phyloP scores from a whole-genome alignment of 2,888 invertebrate species.

The Malachius bipustulatus region DNA sequence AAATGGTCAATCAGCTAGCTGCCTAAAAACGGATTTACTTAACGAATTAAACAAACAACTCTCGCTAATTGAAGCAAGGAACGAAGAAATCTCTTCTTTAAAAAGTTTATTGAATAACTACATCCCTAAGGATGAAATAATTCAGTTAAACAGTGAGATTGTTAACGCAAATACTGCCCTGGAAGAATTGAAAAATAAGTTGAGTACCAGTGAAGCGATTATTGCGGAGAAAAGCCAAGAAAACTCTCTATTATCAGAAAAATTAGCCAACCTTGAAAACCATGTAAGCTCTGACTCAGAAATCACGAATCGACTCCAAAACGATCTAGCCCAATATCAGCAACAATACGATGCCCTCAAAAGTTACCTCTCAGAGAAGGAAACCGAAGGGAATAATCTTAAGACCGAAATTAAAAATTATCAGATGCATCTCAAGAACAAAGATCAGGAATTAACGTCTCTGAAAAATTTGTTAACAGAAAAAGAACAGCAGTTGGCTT shows the following conservation, averaged over 20 bases:
- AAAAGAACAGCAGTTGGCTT: conserved; percentile 22
- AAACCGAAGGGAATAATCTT: conserved; percentile 21
- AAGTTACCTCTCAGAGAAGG: conserved; percentile 21
- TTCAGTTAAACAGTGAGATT: conserved; percentile 7
- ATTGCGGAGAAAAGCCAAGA: too few relatives aligned
- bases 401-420: conserved; percentile 17
- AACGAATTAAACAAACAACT: conserved; percentile 23
- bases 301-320: conserved; percentile 19
- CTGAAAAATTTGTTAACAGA: conserved; percentile 20
- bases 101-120: conserved; percentile 6
- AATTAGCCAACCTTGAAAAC: conserved; percentile 2
- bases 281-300: too few relatives aligned
- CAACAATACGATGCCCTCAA: conserved; percentile 18
- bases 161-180: not conserved
- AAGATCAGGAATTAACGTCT: too few relatives aligned
- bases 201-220: too few relatives aligned
- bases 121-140: conserved; percentile 7
- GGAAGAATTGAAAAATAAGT: too few relatives aligned
- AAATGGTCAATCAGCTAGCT: conserved; percentile 19
- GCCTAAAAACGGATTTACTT: conserved; percentile 22
- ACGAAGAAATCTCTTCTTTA: too few relatives aligned
- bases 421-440: too few relatives aligned
- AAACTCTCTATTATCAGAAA: conserved; percentile 3
- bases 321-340: conserved; percentile 20
- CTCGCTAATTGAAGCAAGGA: too few relatives aligned